Percentiles rank a stretch among this genome's conserved stretches.
Evolutionary conservation across 2,888 invertebrate species (phyloP).

Genomic region (Dicyrtomina minuta): DNA sequence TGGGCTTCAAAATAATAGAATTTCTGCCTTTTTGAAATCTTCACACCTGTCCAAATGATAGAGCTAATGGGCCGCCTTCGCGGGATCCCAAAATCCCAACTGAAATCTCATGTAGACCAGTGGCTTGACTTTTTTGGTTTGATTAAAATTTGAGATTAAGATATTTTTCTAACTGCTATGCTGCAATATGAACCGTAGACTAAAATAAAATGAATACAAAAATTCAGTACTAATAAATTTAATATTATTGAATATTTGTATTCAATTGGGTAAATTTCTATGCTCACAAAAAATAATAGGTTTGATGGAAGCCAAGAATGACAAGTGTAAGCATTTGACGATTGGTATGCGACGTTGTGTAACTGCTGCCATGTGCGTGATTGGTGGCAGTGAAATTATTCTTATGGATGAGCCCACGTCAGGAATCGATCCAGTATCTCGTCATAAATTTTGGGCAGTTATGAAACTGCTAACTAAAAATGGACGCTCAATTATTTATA

Average conservation of each 20-base stretch:
- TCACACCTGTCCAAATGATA: slow-evolving; percentile 46
- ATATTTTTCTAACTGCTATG: neutral
- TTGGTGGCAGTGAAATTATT: slow-evolving; percentile 42
- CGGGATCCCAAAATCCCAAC: slow-evolving; percentile 35
- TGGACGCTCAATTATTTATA: slow-evolving; percentile 42
- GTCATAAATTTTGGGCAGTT: slow-evolving; percentile 36
- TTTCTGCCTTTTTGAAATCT: slow-evolving; percentile 35
- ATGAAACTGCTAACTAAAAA: slow-evolving; percentile 35
- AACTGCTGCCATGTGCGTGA: slow-evolving; percentile 43
- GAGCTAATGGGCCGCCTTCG: slow-evolving; percentile 43
- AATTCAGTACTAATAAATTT: no score
- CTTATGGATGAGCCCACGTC: slow-evolving; percentile 42
- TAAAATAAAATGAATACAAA: no score
- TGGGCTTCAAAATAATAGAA: neutral
- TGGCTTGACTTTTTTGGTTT: slow-evolving; percentile 43
- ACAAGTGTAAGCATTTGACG: slow-evolving; percentile 18
- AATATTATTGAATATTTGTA: no score
- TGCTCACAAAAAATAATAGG: slow-evolving; percentile 12
- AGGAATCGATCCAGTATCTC: slow-evolving; percentile 21
- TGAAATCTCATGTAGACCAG: slow-evolving; percentile 40
- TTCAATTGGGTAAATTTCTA: no score
- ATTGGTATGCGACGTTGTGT: slow-evolving; percentile 36
- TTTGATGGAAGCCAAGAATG: slow-evolving; percentile 30
- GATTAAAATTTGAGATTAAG: neutral
- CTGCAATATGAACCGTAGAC: neutral